phyloP scores from a whole-genome alignment of 1,140 invertebrate species.

The Drosophila sp. region DNA sequence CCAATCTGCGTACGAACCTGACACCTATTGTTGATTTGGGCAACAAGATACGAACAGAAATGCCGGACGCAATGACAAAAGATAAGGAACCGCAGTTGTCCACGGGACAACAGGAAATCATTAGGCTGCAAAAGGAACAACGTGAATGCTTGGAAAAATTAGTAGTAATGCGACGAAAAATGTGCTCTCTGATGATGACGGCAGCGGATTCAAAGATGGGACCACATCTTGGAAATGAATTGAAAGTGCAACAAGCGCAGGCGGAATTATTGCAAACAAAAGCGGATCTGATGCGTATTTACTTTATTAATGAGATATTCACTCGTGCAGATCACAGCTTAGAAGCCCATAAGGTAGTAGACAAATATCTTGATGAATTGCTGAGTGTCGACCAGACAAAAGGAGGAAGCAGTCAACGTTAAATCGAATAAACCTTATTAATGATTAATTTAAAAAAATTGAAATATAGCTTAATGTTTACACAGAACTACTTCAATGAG shows the following conservation, averaged over 20 bases:
- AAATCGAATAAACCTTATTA: not conserved
- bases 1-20: slow-evolving; percentile 33
- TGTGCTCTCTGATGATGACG: slow-evolving; percentile 59
- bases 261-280: slow-evolving; percentile 49
- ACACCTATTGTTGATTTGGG: slow-evolving; percentile 55
- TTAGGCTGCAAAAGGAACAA: slow-evolving; percentile 61
- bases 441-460: not conserved
- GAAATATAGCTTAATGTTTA: slow-evolving; percentile 1
- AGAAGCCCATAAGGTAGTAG: slow-evolving; percentile 69
- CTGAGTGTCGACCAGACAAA: slow-evolving; percentile 28
- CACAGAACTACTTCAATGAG: not conserved
- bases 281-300: slow-evolving; percentile 58
- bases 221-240: slow-evolving; percentile 57
- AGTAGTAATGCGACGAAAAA: slow-evolving; percentile 37
- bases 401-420: not conserved
- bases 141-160: slow-evolving; percentile 49
- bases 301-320: slow-evolving; percentile 53
- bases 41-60: slow-evolving; percentile 51
- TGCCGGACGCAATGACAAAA: slow-evolving; percentile 46
- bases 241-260: slow-evolving; percentile 51
- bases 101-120: slow-evolving; percentile 54
- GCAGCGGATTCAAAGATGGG: slow-evolving; percentile 70
- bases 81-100: slow-evolving; percentile 28
- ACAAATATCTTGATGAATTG: slow-evolving; percentile 64
- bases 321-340: slow-evolving; percentile 66